A percentile compares a stretch with the other conserved stretches of the same genome.
Conservation (phyloP, 1,140 invertebrate genomes). For the Chironomus tepperi region DNA sequence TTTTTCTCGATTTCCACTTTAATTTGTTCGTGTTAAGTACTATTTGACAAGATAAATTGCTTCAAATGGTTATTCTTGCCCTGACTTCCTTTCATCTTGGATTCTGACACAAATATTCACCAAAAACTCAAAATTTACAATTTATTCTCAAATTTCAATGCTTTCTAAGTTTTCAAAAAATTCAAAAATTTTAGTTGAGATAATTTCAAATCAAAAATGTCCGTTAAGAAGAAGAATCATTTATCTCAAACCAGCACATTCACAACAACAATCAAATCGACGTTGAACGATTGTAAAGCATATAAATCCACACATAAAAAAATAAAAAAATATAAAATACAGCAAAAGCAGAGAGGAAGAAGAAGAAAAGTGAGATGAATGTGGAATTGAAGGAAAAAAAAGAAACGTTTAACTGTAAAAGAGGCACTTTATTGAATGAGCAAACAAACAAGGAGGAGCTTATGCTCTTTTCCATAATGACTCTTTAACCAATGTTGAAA, state of each 20-base stretch:
- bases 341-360: neutral
- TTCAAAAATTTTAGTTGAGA: too few relatives aligned
- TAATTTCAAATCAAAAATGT: neutral
- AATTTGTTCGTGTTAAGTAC: slow-evolving; percentile 16
- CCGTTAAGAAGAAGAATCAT: neutral
- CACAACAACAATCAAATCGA: neutral
- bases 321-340: neutral
- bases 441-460: slow-evolving; percentile 23
- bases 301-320: too few relatives aligned
- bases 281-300: neutral
- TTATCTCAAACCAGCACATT: neutral
- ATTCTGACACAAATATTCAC: neutral
- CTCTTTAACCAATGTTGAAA: slow-evolving; percentile 24
- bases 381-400: neutral
- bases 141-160: too few relatives aligned
- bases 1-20: neutral
- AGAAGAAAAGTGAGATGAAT: neutral
- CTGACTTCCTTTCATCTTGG: neutral
- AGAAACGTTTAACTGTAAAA: slow-evolving; percentile 22
- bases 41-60: slow-evolving; percentile 22
- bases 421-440: slow-evolving; percentile 23
- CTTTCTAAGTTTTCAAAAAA: too few relatives aligned
- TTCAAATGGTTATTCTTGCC: neutral
- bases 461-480: slow-evolving; percentile 22
- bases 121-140: too few relatives aligned